Base-by-base conservation (phyloP, 35 echinoderm and acorn worm genomes). In the Heliocidaris erythrogramma region DNA sequence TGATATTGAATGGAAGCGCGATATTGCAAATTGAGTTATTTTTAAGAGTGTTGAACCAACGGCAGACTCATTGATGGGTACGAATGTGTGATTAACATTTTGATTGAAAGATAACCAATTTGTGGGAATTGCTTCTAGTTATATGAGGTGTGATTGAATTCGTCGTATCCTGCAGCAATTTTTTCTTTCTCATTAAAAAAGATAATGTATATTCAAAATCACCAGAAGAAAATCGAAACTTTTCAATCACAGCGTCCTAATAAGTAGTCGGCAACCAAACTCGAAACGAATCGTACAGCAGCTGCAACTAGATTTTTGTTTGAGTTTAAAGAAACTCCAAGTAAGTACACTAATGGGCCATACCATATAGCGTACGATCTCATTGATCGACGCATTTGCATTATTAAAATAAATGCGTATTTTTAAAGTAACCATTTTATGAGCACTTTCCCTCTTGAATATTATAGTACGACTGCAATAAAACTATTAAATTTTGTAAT, bases 91-190 rank as follows among this genome's bases (percentile, higher is more conserved):
- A 78, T 78, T 78, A 78, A 78, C 21, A 78, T 7, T 78, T n/a
- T 78, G 65, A 78, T 78, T 78, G 65, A 78, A 78, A 78, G 65
- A 78, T 78, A 78, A 78, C 65, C 65, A 78, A 78, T 78, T 78
- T 78, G 65, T 78, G 21, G 18, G 65, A 78, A 78, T 78, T 78
- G 21, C 65, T 78, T 78, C 27, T 78, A 78, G 17, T 78, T 18
- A 78, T 78, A 78, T 8, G 27, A n/a, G 21, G 65, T 78, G 65
- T 78, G 65, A 78, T 78, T n/a, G 65, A 78, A 78, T 78, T 78
- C 27, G 65, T 78, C 27, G n/a, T 78, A 78, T 24, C 65, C 65
- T 78, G 18, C 21, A 18, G 65, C 65, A 42, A 7, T 78, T 78
- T 78, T 2, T 78, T n/a, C 65, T 78, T 78, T 78, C 60, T 21